Conservation (phyloP, 2,797 vertebrate genomes). For the Bovichtus variegatus region DNA sequence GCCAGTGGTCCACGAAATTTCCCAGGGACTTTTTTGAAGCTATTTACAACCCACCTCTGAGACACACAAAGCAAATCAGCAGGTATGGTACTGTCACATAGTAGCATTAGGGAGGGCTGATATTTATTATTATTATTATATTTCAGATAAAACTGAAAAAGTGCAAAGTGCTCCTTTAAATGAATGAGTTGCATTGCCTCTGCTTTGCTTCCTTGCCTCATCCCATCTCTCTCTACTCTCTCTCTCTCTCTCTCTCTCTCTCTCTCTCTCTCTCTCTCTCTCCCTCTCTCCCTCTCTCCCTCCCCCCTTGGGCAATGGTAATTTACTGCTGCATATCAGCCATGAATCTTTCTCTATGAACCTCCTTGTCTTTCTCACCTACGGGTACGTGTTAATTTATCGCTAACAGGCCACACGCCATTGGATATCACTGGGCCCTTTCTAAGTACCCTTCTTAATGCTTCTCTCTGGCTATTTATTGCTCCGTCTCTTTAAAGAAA, state of each 20-base stretch:
- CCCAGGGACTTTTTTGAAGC: constrained; percentile 17
- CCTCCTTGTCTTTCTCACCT: constrained; percentile 59
- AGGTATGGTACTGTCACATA: constrained; percentile 10
- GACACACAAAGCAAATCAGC: not conserved
- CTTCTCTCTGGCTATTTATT: constrained; percentile 51
- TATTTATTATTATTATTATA: too few species aligned
- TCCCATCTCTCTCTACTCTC: constrained; percentile 29
- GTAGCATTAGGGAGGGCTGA: not conserved
- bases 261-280: constrained; percentile 12
- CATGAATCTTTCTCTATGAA: constrained; percentile 64
- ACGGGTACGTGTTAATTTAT: constrained; percentile 59
- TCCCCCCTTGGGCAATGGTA: constrained; percentile 37
- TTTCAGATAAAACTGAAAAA: constrained; percentile 30
- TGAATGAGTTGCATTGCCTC: constrained; percentile 52
- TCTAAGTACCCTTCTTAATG: constrained; percentile 51
- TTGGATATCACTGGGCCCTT: constrained; percentile 60
- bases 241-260: not conserved
- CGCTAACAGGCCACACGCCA: constrained; percentile 42
- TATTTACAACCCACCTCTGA: constrained; percentile 31
- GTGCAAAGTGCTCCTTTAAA: constrained; percentile 40
- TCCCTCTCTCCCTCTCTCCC: constrained; percentile 3
- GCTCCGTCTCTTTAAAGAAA: constrained; percentile 40
- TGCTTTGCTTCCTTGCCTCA: constrained; percentile 40
- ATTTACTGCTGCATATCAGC: constrained; percentile 69
- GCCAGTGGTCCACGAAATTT: too few species aligned